Evolutionary conservation across 64 coral and sea anemone species (phyloP), one percentile per base, ranked within the genome.

Genomic region (Pachyseris speciosa): DNA sequence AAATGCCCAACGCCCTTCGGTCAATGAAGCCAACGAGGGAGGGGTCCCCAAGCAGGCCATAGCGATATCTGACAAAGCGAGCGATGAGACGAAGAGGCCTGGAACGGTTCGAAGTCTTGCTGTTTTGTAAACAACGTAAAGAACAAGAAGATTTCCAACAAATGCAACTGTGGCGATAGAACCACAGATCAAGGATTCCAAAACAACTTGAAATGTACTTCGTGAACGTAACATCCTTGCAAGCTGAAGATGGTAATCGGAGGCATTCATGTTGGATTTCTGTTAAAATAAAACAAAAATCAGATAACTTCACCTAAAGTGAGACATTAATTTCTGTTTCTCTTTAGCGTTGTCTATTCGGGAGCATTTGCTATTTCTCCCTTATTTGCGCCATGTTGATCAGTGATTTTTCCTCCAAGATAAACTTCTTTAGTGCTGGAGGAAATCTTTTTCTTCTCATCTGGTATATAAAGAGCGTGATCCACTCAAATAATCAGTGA

Each of bases 51-150:
- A 8, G 0, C 52, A 5, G 12, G 74, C 72, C 91, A 93, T 93
- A 8, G 25, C 44, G 5, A 87, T 87, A 45, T 93, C 91, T 8
- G 91, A 53, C 43, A 64, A 29, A 0, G 91, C 72, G 22, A 93
- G 72, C 24, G 91, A 93, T 52, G 67, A 51, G 2, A 93, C 83
- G 10, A 93, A 87, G 50, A 87, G 86, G 67, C 86, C 86, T 50
- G 91, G 58, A 12, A 87, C 74, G 42, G 55, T 86, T 22, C 83
- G 52, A 0, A 93, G 91, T 25, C 77, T 58, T 16, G 29, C 57
- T 4, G 75, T 93, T 74, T 93, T 93, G 84, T 87, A 93, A 1
- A 93, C 83, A 37, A 93, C 87, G 72, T 74, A 93, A 3, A 93
- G 49, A 26, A 87, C 83, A 25, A 86, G 37, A 31, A 83, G 58